phyloP scores from a whole-genome alignment of 2,888 invertebrate genomes.

The Ochropacha duplaris region DNA sequence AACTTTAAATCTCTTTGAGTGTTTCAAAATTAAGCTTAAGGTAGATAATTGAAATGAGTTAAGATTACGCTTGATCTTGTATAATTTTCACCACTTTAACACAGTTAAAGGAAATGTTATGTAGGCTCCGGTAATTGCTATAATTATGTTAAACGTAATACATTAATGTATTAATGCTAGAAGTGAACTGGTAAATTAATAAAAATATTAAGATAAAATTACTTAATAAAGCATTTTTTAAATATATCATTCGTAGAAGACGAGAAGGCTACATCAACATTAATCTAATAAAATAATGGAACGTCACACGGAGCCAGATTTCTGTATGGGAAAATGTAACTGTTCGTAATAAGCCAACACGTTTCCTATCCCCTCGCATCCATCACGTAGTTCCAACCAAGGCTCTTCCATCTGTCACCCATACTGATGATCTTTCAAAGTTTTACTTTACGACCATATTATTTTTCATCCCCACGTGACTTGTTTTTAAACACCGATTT shows the following conservation, averaged over 20 bases:
- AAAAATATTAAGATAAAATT: not conserved
- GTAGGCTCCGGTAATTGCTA: not conserved
- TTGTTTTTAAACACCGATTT: slow-evolving; percentile 1
- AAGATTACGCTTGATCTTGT: not conserved
- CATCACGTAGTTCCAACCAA: slow-evolving; percentile 51
- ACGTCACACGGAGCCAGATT: slow-evolving; percentile 64
- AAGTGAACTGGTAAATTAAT: not conserved
- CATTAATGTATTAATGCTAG: not conserved
- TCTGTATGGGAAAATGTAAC: slow-evolving; percentile 61
- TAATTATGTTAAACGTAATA: not conserved
- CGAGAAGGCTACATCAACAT: slow-evolving; percentile 52
- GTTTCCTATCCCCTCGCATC: slow-evolving; percentile 61
- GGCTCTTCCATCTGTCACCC: slow-evolving; percentile 50
- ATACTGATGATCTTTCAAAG: slow-evolving; percentile 23
- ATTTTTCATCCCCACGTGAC: not conserved
- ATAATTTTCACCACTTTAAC: not conserved
- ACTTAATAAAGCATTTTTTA: not conserved
- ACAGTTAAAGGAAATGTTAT: not conserved
- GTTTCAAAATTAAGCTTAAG: not conserved
- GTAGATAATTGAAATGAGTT: not conserved
- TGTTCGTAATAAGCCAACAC: slow-evolving; percentile 76
- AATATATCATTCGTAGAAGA: slow-evolving; percentile 13
- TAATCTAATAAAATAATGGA: slow-evolving; percentile 76
- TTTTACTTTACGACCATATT: slow-evolving; percentile 4
- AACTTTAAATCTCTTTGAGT: not conserved